phyloP scores from a whole-genome alignment of 2,797 vertebrate species.

The Lithobates sylvaticus region DNA sequence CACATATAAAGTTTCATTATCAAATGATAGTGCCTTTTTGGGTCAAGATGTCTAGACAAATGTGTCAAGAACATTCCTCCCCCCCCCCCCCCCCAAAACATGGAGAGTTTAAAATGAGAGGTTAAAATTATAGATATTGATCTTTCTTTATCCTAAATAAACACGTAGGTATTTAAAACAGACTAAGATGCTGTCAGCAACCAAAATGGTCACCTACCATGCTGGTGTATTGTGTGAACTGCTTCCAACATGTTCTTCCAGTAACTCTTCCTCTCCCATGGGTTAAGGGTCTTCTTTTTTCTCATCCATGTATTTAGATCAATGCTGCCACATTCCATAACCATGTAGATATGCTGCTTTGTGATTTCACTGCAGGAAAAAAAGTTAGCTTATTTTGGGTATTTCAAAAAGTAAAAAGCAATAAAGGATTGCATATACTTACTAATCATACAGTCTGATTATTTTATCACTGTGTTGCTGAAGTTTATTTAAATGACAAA shows the following conservation, averaged over 20 bases:
- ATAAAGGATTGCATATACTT: conserved; percentile 68
- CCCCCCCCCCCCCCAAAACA: too few species aligned
- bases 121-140: too few species aligned
- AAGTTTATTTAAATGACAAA: conserved; percentile 91
- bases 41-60: too few species aligned
- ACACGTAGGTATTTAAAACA: background rate
- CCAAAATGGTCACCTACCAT: conserved; percentile 76
- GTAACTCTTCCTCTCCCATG: conserved; percentile 93
- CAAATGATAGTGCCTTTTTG: too few species aligned
- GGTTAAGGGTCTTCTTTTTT: conserved; percentile 90
- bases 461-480: conserved; percentile 96
- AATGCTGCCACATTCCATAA: conserved; percentile 97
- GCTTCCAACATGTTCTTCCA: conserved; percentile 99
- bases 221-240: conserved; percentile 93
- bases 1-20: too few species aligned
- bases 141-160: too few species aligned
- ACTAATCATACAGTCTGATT: conserved; percentile 95
- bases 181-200: background rate
- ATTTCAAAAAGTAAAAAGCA: background rate
- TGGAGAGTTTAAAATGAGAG: too few species aligned
- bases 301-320: conserved; percentile 96
- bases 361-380: conserved; percentile 87
- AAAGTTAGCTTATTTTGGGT: too few species aligned
- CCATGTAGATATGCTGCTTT: conserved; percentile 91
- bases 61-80: too few species aligned